Evolutionary conservation across 2,888 invertebrate genomes (phyloP).

Genomic region (Halocaridina rubra): DNA sequence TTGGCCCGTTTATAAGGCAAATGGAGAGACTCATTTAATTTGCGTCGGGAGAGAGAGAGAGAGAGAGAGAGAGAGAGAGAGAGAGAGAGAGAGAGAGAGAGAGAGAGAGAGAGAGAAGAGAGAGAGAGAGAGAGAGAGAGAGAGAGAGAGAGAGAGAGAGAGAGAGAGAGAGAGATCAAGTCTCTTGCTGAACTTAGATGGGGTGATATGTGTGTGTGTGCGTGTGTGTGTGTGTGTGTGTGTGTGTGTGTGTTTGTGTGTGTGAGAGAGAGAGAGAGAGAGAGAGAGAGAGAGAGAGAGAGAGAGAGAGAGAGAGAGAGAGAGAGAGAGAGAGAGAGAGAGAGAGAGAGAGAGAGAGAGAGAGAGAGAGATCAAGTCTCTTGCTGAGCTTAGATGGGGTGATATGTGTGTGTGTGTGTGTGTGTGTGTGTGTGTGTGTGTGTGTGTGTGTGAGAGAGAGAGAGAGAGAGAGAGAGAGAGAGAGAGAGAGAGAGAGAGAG

Average conservation of each 20-base stretch:
- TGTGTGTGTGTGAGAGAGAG: neutral
- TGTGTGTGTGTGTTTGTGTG: too few relatives aligned
- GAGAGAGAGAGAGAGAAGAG: neutral
- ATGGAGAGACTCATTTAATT: constrained; percentile 34
- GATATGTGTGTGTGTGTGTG: neutral
- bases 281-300: neutral
- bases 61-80: neutral
- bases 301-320: neutral
- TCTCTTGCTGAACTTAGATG: too few relatives aligned
- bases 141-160: neutral
- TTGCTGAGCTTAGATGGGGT: too few relatives aligned
- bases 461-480: constrained; percentile 1
- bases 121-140: neutral
- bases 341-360: neutral
- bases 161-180: too few relatives aligned
- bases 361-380: neutral
- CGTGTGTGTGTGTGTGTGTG: neutral
- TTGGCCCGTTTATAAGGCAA: neutral
- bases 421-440: neutral
- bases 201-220: too few relatives aligned
- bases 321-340: too few relatives aligned
- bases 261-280: neutral
- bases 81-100: neutral
- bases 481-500: constrained; percentile 10
- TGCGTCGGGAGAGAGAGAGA: neutral